These are phyloP conservation scores for Bilobella aurantiaca DNA, from an alignment of 1,140 invertebrate species.

Conservation along the genomic window DNA sequence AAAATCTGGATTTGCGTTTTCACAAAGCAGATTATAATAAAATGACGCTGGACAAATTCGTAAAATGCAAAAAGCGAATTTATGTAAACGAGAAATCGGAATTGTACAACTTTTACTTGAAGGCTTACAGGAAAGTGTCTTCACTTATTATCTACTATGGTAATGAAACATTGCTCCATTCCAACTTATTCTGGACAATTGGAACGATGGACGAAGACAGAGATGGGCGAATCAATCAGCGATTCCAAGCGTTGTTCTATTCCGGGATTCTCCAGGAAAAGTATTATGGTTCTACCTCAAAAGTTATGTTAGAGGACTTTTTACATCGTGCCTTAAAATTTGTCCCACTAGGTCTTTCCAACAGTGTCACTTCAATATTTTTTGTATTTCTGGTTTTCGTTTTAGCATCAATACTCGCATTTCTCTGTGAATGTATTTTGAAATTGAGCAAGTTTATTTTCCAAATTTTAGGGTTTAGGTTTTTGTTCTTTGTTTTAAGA, in stretches of 20 bases:
- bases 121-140: not conserved
- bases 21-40: not conserved
- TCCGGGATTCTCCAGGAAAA: not conserved
- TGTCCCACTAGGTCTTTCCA: too few relatives aligned
- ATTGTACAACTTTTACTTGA: not conserved
- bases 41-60: not conserved
- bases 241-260: not conserved
- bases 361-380: too few relatives aligned
- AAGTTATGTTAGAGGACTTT: not conserved
- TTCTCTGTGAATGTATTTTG: too few relatives aligned
- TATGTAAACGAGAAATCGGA: not conserved
- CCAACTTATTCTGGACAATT: not conserved
- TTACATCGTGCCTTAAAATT: not conserved
- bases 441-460: too few relatives aligned
- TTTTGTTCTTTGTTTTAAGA: too few relatives aligned
- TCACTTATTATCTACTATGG: not conserved
- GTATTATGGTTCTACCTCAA: not conserved
- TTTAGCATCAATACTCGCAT: too few relatives aligned
- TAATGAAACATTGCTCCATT: not conserved
- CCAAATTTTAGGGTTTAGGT: too few relatives aligned
- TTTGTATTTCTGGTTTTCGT: too few relatives aligned
- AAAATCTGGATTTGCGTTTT: not conserved
- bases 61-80: not conserved
- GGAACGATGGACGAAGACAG: not conserved
- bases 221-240: not conserved